Evolutionary conservation across 1,140 invertebrate genomes (phyloP).

Genomic region (Drosophila santomea): DNA sequence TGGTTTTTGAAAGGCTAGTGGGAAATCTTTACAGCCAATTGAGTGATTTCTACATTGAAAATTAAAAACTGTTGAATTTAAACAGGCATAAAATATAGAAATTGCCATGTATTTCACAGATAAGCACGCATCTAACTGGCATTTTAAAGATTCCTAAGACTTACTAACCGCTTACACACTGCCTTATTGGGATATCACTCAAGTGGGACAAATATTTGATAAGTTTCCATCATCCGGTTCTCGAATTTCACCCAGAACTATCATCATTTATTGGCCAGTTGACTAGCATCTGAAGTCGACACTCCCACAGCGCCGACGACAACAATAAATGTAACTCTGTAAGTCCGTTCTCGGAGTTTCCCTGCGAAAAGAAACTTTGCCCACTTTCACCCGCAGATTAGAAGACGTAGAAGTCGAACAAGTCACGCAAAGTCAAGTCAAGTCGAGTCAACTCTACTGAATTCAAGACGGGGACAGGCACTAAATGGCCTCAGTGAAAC

Average conservation of each 20-base stretch:
- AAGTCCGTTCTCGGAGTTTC: slow-evolving; percentile 38
- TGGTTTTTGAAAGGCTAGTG: slow-evolving; percentile 4
- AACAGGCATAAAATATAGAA: not conserved
- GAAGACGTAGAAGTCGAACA: not conserved
- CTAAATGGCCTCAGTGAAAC: slow-evolving; percentile 52
- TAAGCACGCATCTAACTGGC: slow-evolving; percentile 12
- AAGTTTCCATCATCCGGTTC: slow-evolving; percentile 26
- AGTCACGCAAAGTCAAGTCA: not conserved
- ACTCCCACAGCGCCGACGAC: slow-evolving; percentile 29
- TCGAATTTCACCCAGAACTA: slow-evolving; percentile 43
- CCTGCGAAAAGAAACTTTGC: slow-evolving; percentile 35
- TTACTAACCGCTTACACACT: slow-evolving; percentile 18
- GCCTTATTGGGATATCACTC: slow-evolving; percentile 30
- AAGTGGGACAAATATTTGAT: slow-evolving; percentile 50
- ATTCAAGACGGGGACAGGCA: slow-evolving; percentile 29
- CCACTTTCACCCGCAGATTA: slow-evolving; percentile 37
- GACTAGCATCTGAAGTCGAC: slow-evolving; percentile 35
- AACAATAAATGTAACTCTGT: slow-evolving; percentile 52
- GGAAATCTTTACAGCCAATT: slow-evolving; percentile 8
- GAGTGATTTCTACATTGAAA: not conserved
- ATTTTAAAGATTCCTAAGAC: slow-evolving; percentile 14
- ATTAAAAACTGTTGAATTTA: not conserved
- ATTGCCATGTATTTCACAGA: slow-evolving; percentile 23
- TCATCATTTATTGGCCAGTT: slow-evolving; percentile 45
- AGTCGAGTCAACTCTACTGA: not conserved